Percentiles rank a stretch among this genome's conserved stretches.
These are phyloP conservation scores for Labrus mixtus DNA, from an alignment of 2,113 vertebrate species.

Conservation along the genomic window DNA sequence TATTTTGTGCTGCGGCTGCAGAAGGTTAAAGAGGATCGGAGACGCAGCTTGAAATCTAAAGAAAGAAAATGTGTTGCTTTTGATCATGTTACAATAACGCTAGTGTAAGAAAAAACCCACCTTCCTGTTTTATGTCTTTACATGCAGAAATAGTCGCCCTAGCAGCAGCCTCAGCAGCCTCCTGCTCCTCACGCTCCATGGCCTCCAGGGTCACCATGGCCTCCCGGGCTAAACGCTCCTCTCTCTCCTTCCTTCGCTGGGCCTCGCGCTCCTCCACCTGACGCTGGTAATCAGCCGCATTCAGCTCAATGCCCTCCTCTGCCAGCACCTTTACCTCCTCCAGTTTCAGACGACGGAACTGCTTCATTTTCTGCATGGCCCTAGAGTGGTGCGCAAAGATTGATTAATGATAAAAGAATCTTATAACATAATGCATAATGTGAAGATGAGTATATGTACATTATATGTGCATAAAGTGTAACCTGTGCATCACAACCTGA, in stretches of 20 bases:
- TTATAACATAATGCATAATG: not conserved
- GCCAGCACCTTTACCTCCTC: conserved; percentile 91
- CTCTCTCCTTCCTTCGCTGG: conserved; percentile 75
- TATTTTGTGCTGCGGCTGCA: not conserved
- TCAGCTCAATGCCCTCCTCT: conserved; percentile 85
- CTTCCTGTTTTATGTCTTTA: not conserved
- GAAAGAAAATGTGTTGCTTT: not conserved
- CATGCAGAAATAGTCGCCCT: conserved; percentile 24
- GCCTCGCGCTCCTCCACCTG: conserved; percentile 87
- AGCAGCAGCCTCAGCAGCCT: conserved; percentile 66
- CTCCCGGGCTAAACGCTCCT: conserved; percentile 82
- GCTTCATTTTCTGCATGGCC: conserved; percentile 91
- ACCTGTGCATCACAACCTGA: not conserved
- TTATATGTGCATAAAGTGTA: not conserved
- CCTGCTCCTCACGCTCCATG: conserved; percentile 81
- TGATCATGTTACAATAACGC: not conserved
- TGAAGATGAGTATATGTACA: not conserved
- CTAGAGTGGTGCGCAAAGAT: conserved; percentile 68
- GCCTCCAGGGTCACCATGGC: conserved; percentile 82
- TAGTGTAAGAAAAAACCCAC: not conserved
- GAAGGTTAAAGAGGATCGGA: not conserved
- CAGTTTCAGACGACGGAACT: conserved; percentile 90
- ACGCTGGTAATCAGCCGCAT: conserved; percentile 84
- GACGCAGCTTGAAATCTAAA: not conserved
- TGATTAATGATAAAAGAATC: not conserved